Percentiles rank a stretch among this genome's conserved stretches.
phyloP scores from a whole-genome alignment of 2,888 invertebrate species.

The Smittia aterrima region DNA sequence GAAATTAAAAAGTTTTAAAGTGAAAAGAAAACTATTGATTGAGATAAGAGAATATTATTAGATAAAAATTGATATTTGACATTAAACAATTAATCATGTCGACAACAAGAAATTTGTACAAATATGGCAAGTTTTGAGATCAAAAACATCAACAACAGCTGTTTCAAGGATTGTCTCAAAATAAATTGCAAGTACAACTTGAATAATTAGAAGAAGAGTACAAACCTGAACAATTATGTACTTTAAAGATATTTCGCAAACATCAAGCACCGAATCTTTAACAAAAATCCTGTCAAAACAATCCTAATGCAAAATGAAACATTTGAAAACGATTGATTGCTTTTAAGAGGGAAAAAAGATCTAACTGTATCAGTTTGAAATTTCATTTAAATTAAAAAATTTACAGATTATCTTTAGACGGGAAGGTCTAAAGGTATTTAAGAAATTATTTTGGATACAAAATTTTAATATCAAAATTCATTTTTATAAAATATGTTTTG shows the following conservation, averaged over 20 bases:
- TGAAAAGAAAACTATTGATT: not conserved
- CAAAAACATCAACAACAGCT: no score
- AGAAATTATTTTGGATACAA: not conserved
- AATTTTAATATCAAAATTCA: slow-evolving; percentile 17
- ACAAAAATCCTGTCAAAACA: not conserved
- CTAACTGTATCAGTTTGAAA: slow-evolving; percentile 39
- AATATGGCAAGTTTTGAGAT: not conserved
- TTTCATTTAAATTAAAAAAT: slow-evolving; percentile 11
- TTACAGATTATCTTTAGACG: not conserved
- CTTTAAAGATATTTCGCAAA: slow-evolving; percentile 1
- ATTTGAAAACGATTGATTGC: no score
- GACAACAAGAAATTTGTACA: slow-evolving; percentile 18
- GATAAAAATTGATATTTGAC: not conserved
- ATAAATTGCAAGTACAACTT: not conserved
- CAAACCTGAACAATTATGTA: slow-evolving; percentile 23
- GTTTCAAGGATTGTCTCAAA: slow-evolving; percentile 3
- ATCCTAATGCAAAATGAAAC: no score
- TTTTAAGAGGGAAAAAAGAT: not conserved
- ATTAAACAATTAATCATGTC: slow-evolving; percentile 2
- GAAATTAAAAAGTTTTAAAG: slow-evolving; percentile 2
- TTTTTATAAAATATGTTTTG: slow-evolving; percentile 22
- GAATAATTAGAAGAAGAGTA: slow-evolving; percentile 6
- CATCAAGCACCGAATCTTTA: not conserved
- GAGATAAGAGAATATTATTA: not conserved
- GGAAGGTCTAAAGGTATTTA: not conserved